phyloP scores from a whole-genome alignment of 2,797 vertebrate genomes.

The Emys orbicularis region DNA sequence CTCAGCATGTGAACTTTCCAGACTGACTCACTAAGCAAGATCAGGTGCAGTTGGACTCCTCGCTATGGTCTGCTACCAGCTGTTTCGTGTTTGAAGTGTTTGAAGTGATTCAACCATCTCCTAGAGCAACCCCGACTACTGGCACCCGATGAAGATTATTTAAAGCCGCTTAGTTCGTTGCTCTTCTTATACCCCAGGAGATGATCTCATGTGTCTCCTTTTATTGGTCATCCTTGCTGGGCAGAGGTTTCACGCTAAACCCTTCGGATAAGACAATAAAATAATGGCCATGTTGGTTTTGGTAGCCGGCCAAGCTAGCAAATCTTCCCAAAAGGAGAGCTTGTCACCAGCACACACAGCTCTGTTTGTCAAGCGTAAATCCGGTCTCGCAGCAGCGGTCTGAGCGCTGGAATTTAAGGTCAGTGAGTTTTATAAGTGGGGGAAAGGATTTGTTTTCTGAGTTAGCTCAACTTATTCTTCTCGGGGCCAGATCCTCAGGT shows the following conservation, averaged over 20 bases:
- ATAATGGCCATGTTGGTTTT: neutral
- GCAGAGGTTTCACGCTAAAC: conserved; percentile 53
- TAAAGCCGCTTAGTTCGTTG: conserved; percentile 21
- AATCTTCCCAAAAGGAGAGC: neutral
- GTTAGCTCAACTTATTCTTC: neutral
- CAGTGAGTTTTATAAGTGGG: neutral
- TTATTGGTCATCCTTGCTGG: conserved; percentile 22
- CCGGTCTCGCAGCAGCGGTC: neutral
- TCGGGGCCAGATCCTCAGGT: fast-evolving
- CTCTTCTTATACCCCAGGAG: neutral
- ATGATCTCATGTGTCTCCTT: conserved; percentile 4
- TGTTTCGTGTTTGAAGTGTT: neutral
- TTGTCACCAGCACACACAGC: conserved; percentile 2
- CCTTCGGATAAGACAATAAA: conserved; percentile 69
- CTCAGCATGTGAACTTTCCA: fast-evolving
- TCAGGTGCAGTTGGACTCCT: neutral
- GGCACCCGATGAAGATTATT: conserved; percentile 15
- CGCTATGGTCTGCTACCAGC: fast-evolving
- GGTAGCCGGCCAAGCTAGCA: conserved; percentile 30
- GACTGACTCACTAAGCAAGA: neutral
- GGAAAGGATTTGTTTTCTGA: neutral
- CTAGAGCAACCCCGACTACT: fast-evolving
- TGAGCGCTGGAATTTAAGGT: neutral
- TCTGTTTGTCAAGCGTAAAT: neutral
- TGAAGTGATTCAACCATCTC: neutral